Evolutionary conservation across 2,797 vertebrate genomes (phyloP), one percentile per base, ranked within the genome.

Genomic region (Oophaga sylvatica): DNA sequence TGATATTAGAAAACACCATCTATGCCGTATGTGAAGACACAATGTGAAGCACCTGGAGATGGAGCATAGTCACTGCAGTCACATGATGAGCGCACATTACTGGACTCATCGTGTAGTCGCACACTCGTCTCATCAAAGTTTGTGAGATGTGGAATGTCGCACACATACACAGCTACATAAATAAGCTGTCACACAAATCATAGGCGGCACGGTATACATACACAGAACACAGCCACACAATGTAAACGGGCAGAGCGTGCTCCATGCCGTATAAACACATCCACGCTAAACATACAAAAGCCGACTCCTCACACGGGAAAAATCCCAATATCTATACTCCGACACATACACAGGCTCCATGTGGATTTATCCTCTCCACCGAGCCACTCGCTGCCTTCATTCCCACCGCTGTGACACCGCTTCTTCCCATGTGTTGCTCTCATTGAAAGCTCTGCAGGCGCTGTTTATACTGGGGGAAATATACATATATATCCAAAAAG

Each of bases 11-110:
- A 45, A 60, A 59, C 67, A 70, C 20, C 57, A 82, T 57, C 15
- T 67, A 68, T n/a, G 68, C 59, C 45, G 60, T 79, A 48, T 70
- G 48, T 78, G 59, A 53, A 26, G 62, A 81, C 67, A 17, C 2
- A 80, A 59, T 35, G 78, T 41, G 48, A 71, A 83, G 68, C 68
- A 83, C 71, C 83, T 84, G 71, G 59, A 85, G 83, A 67, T 81
- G 41, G 45, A 45, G 45, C 45, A 29, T 85, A 83, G 56, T 77
- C 80, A 80, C 70, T 86, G 84, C 88, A 83, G 80, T 79, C 71
- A 77, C 62, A 53, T 48, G 71, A 26, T 48, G 31, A 45, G 60
- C 56, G 41, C 73, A 29, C 71, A 86, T 80, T 86, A 65, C 83
- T 76, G 57, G 82, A 81, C 80, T 82, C 65, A 59, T 77, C 45